These are phyloP conservation scores for Axea sp. DNA, from an alignment of 2,888 invertebrate species.

Conservation along the genomic window DNA sequence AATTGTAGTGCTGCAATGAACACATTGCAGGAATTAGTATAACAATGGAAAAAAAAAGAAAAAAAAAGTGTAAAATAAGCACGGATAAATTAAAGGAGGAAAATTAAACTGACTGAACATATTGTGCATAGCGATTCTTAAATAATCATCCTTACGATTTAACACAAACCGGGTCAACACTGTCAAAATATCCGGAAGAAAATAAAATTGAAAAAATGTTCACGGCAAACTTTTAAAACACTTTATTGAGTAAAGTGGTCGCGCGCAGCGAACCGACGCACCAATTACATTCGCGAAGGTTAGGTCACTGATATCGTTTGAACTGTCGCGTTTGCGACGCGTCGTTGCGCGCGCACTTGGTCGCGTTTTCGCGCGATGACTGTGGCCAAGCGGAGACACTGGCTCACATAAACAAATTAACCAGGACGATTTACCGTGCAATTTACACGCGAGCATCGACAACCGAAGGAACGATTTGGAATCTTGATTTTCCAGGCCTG, in stretches of 20 bases:
- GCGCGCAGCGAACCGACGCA: slow-evolving; percentile 57
- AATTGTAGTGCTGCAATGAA: no score
- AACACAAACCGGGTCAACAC: background rate
- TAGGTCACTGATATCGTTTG: slow-evolving; percentile 60
- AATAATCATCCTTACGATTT: slow-evolving; percentile 8
- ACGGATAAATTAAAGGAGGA: no score
- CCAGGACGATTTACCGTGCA: background rate
- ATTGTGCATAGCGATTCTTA: background rate
- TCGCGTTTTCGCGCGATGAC: slow-evolving; percentile 28
- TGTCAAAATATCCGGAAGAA: background rate
- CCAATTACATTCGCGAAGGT: slow-evolving; percentile 60
- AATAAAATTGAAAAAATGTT: background rate
- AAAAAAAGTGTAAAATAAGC: background rate
- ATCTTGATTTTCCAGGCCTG: slow-evolving; percentile 43
- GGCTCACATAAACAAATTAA: slow-evolving; percentile 7
- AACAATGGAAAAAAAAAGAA: background rate
- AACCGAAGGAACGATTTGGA: slow-evolving; percentile 20
- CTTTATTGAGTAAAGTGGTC: background rate
- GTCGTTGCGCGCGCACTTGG: slow-evolving; percentile 54
- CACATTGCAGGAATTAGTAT: background rate
- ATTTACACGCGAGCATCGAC: background rate
- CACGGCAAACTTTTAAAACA: background rate
- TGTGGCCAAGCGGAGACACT: background rate
- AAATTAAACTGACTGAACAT: background rate
- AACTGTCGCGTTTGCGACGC: slow-evolving; percentile 47